phyloP scores from a whole-genome alignment of 2,888 invertebrate genomes.

The Lobophora halterata region DNA sequence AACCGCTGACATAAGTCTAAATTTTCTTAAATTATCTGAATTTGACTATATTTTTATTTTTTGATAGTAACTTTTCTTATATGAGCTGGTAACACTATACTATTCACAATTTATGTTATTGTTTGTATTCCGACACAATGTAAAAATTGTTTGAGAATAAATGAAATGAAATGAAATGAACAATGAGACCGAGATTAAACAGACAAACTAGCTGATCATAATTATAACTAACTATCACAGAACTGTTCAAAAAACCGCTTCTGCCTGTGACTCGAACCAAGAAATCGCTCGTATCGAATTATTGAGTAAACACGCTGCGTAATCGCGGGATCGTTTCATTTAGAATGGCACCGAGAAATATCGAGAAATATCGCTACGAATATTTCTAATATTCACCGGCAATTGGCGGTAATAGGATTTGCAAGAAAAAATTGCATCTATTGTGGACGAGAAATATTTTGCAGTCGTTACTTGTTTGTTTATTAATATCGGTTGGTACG shows the following conservation, averaged over 20 bases:
- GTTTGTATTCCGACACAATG: too few species aligned
- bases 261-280: constrained; percentile 35
- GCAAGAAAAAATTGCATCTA: constrained; percentile 35
- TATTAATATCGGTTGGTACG: constrained; percentile 15
- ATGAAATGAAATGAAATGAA: too few species aligned
- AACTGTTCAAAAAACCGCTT: constrained; percentile 32
- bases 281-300: constrained; percentile 69
- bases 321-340: constrained; percentile 72
- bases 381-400: constrained; percentile 62
- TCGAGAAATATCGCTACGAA: constrained; percentile 61
- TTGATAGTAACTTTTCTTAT: too few species aligned
- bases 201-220: too few species aligned
- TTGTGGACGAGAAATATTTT: constrained; percentile 17
- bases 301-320: constrained; percentile 77
- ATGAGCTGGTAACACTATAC: too few species aligned
- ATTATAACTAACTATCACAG: too few species aligned
- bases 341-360: constrained; percentile 68
- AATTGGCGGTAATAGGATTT: constrained; percentile 57
- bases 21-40: too few species aligned
- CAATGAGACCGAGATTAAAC: too few species aligned
- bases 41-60: too few species aligned
- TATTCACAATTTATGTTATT: too few species aligned
- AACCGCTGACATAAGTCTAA: too few species aligned
- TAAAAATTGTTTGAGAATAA: too few species aligned
- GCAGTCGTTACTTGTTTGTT: constrained; percentile 17